Evolutionary conservation across 2,797 vertebrate genomes (phyloP).

Genomic region (Gadopsis bispinosus): DNA sequence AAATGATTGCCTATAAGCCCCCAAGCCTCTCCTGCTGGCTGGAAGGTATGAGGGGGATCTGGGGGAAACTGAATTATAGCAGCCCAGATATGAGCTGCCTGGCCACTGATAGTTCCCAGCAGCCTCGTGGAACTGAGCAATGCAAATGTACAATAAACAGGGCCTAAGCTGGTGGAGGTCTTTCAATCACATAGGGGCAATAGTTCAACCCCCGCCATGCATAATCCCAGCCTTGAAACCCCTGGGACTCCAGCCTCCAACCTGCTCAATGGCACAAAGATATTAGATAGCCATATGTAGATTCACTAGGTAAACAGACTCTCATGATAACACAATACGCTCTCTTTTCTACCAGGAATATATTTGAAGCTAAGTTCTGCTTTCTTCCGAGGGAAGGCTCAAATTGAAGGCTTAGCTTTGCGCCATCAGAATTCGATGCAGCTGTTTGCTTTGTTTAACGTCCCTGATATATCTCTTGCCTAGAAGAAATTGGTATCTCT

Average conservation of each 20-base stretch:
- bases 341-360: slow-evolving; percentile 79
- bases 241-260: slow-evolving; percentile 78
- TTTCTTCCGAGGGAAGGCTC: slow-evolving; percentile 68
- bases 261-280: slow-evolving; percentile 83
- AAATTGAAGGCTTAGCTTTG: slow-evolving; percentile 83
- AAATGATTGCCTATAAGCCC: slow-evolving; percentile 85
- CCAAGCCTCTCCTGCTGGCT: slow-evolving; percentile 61
- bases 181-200: slow-evolving; percentile 88
- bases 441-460: slow-evolving; percentile 87
- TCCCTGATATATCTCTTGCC: slow-evolving; percentile 80
- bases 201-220: slow-evolving; percentile 86
- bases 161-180: slow-evolving; percentile 83
- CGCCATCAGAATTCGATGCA: slow-evolving; percentile 77
- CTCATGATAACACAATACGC: slow-evolving; percentile 79
- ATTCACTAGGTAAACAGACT: slow-evolving; percentile 85
- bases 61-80: slow-evolving; percentile 78
- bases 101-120: slow-evolving; percentile 78
- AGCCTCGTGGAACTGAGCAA: slow-evolving; percentile 81
- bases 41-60: slow-evolving; percentile 67
- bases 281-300: slow-evolving; percentile 89
- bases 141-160: slow-evolving; percentile 89
- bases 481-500: slow-evolving; percentile 83
- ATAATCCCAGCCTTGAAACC: slow-evolving; percentile 84
- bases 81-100: slow-evolving; percentile 76
- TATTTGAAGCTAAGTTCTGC: slow-evolving; percentile 78